Conservation (phyloP, 2,797 vertebrate genomes). For the Sparidentex hasta region DNA sequence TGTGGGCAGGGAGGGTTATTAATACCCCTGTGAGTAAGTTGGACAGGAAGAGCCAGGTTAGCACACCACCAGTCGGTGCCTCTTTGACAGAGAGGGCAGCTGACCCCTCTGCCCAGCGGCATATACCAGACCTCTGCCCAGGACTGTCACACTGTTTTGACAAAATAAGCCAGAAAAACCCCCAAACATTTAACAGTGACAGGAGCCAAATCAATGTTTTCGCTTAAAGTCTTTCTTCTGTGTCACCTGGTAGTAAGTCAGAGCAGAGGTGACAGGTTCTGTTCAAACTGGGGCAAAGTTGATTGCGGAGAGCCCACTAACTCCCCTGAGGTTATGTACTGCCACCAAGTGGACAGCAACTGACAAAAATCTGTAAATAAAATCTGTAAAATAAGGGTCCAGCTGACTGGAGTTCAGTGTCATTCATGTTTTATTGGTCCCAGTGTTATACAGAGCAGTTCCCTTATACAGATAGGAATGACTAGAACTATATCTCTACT, state of each 20-base stretch:
- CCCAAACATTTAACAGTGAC: neutral
- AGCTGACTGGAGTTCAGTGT: neutral
- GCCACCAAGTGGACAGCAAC: conserved; percentile 62
- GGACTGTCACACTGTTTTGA: neutral
- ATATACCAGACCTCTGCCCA: conserved; percentile 20
- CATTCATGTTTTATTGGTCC: conserved; percentile 54
- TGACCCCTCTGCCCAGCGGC: conserved; percentile 15
- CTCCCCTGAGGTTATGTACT: conserved; percentile 9
- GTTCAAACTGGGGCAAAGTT: conserved; percentile 64
- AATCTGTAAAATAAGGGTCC: neutral
- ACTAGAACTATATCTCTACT: conserved; percentile 31
- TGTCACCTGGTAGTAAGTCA: conserved; percentile 5
- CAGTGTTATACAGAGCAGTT: conserved; percentile 34
- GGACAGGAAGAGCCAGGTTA: conserved; percentile 60
- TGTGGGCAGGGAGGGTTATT: conserved; percentile 59
- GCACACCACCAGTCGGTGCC: neutral
- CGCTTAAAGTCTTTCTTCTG: neutral
- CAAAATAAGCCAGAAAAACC: neutral
- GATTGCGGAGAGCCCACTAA: neutral
- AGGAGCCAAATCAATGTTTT: neutral
- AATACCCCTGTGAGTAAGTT: conserved; percentile 57
- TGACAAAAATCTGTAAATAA: neutral
- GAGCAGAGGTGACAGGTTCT: conserved; percentile 30
- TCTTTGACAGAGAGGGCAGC: neutral
- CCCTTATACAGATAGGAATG: conserved; percentile 31